Conservation (phyloP, 1,140 invertebrate species). For the Heterodera carotae region DNA sequence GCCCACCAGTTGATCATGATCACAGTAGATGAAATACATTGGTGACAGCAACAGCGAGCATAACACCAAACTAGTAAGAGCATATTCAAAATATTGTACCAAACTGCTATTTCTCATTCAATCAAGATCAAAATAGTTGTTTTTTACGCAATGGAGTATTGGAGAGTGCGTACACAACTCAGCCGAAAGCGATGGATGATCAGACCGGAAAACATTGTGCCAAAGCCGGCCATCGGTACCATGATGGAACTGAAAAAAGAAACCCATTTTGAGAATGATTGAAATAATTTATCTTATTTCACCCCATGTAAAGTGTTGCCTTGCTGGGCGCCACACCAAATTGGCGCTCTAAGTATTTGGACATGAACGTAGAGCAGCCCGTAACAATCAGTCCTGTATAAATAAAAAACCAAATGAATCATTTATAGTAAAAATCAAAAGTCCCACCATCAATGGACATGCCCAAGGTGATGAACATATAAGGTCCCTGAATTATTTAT, state of each 20-base stretch:
- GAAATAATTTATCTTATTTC: slow-evolving; percentile 13
- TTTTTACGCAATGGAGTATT: slow-evolving; percentile 55
- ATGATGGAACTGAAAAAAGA: slow-evolving; percentile 26
- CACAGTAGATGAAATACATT: slow-evolving; percentile 65
- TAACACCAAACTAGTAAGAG: slow-evolving; percentile 51
- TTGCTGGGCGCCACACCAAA: slow-evolving; percentile 64
- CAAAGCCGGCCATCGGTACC: slow-evolving; percentile 59
- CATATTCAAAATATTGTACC: too few species aligned
- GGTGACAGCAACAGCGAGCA: slow-evolving; percentile 59
- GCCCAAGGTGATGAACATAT: slow-evolving; percentile 64
- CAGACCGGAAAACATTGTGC: slow-evolving; percentile 63
- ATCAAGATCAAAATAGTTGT: neutral
- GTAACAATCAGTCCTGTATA: slow-evolving; percentile 59
- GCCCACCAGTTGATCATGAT: slow-evolving; percentile 60
- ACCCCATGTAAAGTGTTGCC: slow-evolving; percentile 62
- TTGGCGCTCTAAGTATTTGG: slow-evolving; percentile 64
- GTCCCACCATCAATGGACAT: slow-evolving; percentile 63
- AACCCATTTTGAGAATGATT: neutral
- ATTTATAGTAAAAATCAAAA: slow-evolving; percentile 18
- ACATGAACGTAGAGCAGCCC: slow-evolving; percentile 65
- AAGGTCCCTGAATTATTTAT: slow-evolving; percentile 44
- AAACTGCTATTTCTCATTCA: neutral
- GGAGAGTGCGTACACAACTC: slow-evolving; percentile 59
- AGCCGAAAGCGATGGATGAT: slow-evolving; percentile 62
- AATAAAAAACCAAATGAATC: neutral